Evolutionary conservation across 2,797 vertebrate species (phyloP).

Genomic region (Eurystomus glaucurus): DNA sequence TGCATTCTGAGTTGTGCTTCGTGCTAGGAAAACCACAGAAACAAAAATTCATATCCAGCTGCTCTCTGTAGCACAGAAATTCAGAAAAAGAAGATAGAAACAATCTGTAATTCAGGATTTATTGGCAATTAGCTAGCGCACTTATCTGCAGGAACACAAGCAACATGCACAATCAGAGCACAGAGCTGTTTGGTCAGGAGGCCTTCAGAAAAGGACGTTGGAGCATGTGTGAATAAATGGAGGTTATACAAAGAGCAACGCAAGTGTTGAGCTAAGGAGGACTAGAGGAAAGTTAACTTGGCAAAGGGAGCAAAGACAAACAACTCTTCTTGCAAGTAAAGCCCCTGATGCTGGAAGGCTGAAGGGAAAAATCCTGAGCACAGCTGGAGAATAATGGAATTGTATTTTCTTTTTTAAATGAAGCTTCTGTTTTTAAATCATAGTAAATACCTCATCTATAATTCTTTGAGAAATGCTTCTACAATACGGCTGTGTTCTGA

Average conservation of each 20-base stretch:
- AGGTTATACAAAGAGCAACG: background rate
- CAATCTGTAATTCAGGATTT: background rate
- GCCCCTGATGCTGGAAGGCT: background rate
- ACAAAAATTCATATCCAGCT: background rate
- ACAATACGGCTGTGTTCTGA: background rate
- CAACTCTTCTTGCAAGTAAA: background rate
- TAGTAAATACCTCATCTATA: background rate
- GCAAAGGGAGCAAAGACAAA: background rate
- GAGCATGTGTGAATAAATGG: background rate
- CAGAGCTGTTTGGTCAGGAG: background rate
- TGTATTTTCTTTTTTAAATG: background rate
- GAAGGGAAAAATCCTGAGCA: background rate
- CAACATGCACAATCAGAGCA: background rate
- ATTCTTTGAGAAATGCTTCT: background rate
- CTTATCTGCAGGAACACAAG: background rate
- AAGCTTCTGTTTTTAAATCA: background rate
- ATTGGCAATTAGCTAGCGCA: background rate
- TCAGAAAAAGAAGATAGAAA: background rate
- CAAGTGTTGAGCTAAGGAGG: background rate
- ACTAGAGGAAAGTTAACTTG: background rate
- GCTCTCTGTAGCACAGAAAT: background rate
- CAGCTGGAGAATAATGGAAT: background rate
- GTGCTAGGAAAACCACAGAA: background rate
- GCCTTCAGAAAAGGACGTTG: background rate
- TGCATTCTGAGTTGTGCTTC: background rate